Percentiles rank a stretch among this genome's conserved stretches.
Conservation (phyloP, 2,113 vertebrate species). For the Lampris incognitus region DNA sequence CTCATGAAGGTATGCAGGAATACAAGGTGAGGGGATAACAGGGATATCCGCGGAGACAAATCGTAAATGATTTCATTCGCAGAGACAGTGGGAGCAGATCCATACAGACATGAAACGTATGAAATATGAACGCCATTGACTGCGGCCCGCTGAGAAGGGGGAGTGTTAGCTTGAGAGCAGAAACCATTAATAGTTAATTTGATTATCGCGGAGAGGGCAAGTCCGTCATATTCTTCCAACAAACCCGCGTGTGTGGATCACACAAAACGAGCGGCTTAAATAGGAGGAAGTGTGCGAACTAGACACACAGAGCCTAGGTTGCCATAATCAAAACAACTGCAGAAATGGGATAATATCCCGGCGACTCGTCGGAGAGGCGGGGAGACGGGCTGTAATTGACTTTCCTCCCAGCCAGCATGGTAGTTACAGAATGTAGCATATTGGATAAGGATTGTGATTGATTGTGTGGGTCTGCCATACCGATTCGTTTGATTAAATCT, state of each 20-base stretch:
- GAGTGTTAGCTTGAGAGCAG: conserved; percentile 65
- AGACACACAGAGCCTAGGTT: conserved; percentile 52
- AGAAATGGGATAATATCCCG: conserved; percentile 63
- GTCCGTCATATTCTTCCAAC: conserved; percentile 51
- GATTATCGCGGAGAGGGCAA: conserved; percentile 66
- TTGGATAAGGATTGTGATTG: conserved; percentile 85
- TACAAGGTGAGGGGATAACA: conserved; percentile 22
- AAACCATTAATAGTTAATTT: conserved; percentile 74
- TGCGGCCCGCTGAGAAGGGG: conserved; percentile 58
- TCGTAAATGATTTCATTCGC: conserved; percentile 44
- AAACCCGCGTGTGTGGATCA: conserved; percentile 50
- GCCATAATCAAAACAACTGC: conserved; percentile 72
- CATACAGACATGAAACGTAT: conserved; percentile 50
- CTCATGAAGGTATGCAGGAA: conserved; percentile 28
- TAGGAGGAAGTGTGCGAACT: conserved; percentile 25
- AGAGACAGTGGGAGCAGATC: conserved; percentile 51
- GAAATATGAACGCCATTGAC: conserved; percentile 62
- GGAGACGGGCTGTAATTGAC: conserved; percentile 67
- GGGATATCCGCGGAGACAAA: conserved; percentile 29
- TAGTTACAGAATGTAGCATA: conserved; percentile 81
- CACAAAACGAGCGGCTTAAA: conserved; percentile 45
- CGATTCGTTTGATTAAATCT: conserved; percentile 83
- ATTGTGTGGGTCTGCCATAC: conserved; percentile 82
- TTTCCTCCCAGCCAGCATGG: conserved; percentile 76
- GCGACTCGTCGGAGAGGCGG: conserved; percentile 55